These are phyloP conservation scores for Bicyclus anynana DNA, from an alignment of 1,140 invertebrate species.

Conservation along the genomic window DNA sequence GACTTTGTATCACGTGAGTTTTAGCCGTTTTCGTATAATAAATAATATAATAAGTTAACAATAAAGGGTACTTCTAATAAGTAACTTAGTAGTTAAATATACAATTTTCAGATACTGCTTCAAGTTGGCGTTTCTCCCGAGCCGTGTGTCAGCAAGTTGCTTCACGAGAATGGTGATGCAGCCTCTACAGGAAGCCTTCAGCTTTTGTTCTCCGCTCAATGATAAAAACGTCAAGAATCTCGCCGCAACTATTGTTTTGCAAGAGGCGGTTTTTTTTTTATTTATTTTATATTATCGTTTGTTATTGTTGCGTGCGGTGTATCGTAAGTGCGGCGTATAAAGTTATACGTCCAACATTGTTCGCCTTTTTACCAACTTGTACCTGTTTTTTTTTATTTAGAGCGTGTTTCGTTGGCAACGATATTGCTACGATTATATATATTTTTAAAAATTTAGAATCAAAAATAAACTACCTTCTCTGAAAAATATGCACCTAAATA, in stretches of 20 bases:
- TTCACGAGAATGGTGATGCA: constrained; percentile 67
- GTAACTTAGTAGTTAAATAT: too few species aligned
- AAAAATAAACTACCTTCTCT: too few species aligned
- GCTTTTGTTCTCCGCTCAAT: constrained; percentile 69
- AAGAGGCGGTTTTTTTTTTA: constrained; percentile 51
- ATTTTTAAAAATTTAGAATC: too few species aligned
- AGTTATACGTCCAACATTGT: constrained; percentile 27
- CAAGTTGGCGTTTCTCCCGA: neutral
- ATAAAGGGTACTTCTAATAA: too few species aligned
- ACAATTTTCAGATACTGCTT: too few species aligned
- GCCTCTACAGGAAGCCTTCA: constrained; percentile 70
- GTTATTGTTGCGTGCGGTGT: constrained; percentile 42
- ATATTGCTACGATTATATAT: neutral
- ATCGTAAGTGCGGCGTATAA: constrained; percentile 22
- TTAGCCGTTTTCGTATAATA: too few species aligned
- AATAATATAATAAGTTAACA: too few species aligned
- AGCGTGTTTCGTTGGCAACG: neutral
- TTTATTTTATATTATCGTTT: constrained; percentile 54
- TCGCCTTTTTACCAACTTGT: constrained; percentile 2
- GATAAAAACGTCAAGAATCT: constrained; percentile 72
- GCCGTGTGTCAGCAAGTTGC: constrained; percentile 41
- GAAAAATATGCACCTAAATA: too few species aligned
- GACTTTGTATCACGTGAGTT: too few species aligned
- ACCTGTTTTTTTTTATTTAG: constrained; percentile 12
- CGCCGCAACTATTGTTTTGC: constrained; percentile 64